Percentiles rank a stretch among this genome's conserved stretches.
Evolutionary conservation across 2,797 vertebrate genomes (phyloP).

Genomic region (Periophthalmus magnuspinnatus): DNA sequence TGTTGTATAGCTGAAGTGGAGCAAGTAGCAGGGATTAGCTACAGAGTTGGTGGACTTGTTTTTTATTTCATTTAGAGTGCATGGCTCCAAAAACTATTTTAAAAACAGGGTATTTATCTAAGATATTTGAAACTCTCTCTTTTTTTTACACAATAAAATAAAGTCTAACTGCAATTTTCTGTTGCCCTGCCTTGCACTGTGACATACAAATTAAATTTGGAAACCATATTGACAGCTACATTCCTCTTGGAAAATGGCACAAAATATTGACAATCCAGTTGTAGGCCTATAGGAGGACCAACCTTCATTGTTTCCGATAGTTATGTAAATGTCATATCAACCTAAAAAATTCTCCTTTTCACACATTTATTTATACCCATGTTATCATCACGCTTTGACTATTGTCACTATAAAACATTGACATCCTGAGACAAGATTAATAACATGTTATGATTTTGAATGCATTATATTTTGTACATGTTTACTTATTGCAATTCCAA

Average conservation of each 20-base stretch:
- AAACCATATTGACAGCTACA: constrained; percentile 56
- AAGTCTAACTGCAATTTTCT: constrained; percentile 17
- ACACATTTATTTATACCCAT: constrained; percentile 23
- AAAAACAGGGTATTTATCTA: constrained; percentile 34
- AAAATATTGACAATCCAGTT: constrained; percentile 76
- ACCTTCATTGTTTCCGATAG: constrained; percentile 51
- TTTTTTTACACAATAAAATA: constrained; percentile 24
- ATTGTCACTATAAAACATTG: not conserved
- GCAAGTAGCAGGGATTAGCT: constrained; percentile 32
- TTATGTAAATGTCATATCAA: constrained; percentile 59
- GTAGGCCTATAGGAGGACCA: constrained; percentile 23
- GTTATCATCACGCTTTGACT: constrained; percentile 17
- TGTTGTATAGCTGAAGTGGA: constrained; percentile 34
- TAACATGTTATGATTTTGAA: constrained; percentile 42
- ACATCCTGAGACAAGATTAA: not conserved
- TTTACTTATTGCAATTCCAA: constrained; percentile 49
- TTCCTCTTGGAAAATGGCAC: constrained; percentile 66
- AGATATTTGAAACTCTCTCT: constrained; percentile 21
- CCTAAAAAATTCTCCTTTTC: constrained; percentile 37
- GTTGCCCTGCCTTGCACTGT: constrained; percentile 73
- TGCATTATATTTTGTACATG: constrained; percentile 40
- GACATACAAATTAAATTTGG: constrained; percentile 60
- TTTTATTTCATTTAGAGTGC: constrained; percentile 24
- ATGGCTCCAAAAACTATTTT: constrained; percentile 25
- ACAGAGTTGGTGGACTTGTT: constrained; percentile 20